Conservation (phyloP, 2,113 vertebrate species). For the Poeciliopsis prolifica region DNA sequence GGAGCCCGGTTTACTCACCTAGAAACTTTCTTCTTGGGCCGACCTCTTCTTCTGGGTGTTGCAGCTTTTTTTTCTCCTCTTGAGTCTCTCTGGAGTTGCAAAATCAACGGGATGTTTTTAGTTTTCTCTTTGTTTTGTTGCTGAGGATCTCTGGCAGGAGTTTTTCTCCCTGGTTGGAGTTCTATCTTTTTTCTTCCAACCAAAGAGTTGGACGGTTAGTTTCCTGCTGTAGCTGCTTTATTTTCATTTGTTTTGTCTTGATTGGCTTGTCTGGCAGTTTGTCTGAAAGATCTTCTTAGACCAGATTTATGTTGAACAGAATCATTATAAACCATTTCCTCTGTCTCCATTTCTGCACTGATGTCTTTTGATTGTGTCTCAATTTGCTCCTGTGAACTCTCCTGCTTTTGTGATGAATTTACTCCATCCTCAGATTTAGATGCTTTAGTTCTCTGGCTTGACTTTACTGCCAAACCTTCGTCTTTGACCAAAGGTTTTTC, state of each 20-base stretch:
- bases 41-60: no score
- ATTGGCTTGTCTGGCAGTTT: constrained; percentile 36
- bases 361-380: constrained; percentile 4
- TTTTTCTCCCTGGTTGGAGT: constrained; percentile 23
- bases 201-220: background rate
- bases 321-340: constrained; percentile 30
- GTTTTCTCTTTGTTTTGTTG: constrained; percentile 8
- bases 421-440: constrained; percentile 24
- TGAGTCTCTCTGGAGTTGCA: no score
- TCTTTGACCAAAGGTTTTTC: background rate
- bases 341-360: background rate
- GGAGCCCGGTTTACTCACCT: background rate
- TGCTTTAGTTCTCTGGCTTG: background rate
- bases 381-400: no score
- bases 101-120: background rate
- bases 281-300: constrained; percentile 14
- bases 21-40: no score
- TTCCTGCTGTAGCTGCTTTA: constrained; percentile 7
- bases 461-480: background rate
- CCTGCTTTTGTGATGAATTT: constrained; percentile 28
- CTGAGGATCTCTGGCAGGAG: constrained; percentile 16
- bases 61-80: no score
- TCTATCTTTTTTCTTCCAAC: constrained; percentile 10
- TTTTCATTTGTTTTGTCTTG: constrained; percentile 5
- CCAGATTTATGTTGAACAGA: constrained; percentile 29